Evolutionary conservation across 92 coral and sea anemone genomes (phyloP), one percentile per base, ranked within the genome.

Genomic region (Diadumene lineata): DNA sequence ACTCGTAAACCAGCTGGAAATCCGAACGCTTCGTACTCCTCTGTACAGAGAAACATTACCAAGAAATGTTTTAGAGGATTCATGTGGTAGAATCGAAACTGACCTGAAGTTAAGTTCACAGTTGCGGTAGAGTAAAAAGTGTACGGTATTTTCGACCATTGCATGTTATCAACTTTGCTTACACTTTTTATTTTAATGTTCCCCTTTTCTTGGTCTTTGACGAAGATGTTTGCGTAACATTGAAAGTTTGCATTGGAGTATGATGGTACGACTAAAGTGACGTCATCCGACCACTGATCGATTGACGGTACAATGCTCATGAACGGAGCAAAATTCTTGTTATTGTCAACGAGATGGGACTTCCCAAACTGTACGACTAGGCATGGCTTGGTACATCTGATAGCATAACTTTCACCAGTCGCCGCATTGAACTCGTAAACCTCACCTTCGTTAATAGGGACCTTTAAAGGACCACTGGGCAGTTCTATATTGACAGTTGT

Each of bases 301-400:
- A 17, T 82, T 0, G 98, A 72, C 1, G 98, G 98, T 0, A 94
- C 79, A 21, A 86, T 72, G 15, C 77, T 64, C 98, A 94, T 94
- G 29, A 92, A 83, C 0, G 98, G 97, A 22, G 88, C 89, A 1
- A 61, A 46, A n/a, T n/a, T n/a, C 8, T 1, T 26, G 17, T 69
- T 65, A 22, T 46, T 60, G 1, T 43, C 86, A 25, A 55, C 66
- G 9, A 33, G 31, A 7, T 76, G 79, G 3, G 85, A 76, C 19
- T 77, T 81, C 25, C 90, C 82, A 67, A 92, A 94, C 60, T 94
- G 97, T 38, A 90, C 78, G 48, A 94, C 87, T 3, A 94, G 88
- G 31, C 89, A 65, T 11, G 98, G 98, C 1, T 84, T 63, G 50
- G 64, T 43, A 1, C 94, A 85, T 10, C 75, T 58, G 50, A 94